phyloP scores from a whole-genome alignment of 1,140 invertebrate genomes.

The Drosophila setifemur region DNA sequence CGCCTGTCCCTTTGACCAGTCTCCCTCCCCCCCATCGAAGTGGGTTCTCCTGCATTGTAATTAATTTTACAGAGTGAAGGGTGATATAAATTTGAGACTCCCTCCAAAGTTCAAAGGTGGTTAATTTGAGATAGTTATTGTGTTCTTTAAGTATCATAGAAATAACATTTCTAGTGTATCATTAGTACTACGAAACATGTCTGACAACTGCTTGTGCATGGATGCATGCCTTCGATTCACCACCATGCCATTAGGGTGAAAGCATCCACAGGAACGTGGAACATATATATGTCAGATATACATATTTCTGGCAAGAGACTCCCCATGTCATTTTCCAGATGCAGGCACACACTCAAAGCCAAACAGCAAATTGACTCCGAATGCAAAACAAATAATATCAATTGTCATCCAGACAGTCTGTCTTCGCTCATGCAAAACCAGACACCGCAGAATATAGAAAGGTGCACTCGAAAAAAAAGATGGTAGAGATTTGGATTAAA shows the following conservation, averaged over 20 bases:
- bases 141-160: too few relatives aligned
- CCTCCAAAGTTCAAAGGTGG: too few relatives aligned
- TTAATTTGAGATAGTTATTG: too few relatives aligned
- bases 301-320: neutral
- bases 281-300: neutral
- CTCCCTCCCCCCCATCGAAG: too few relatives aligned
- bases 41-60: too few relatives aligned
- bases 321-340: slow-evolving; percentile 12
- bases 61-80: too few relatives aligned
- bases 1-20: neutral
- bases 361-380: slow-evolving; percentile 52
- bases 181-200: neutral
- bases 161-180: too few relatives aligned
- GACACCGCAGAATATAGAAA: neutral
- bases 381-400: slow-evolving; percentile 75
- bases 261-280: neutral
- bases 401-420: slow-evolving; percentile 51
- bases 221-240: neutral
- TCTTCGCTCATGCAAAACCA: neutral
- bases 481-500: too few relatives aligned
- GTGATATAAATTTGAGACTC: too few relatives aligned
- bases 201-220: neutral
- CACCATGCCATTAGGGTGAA: neutral
- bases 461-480: neutral
- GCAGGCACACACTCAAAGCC: slow-evolving; percentile 3